Percentiles rank a stretch among this genome's conserved stretches.
phyloP scores from a whole-genome alignment of 2,797 vertebrate genomes.

The Semaprochilodus insignis region DNA sequence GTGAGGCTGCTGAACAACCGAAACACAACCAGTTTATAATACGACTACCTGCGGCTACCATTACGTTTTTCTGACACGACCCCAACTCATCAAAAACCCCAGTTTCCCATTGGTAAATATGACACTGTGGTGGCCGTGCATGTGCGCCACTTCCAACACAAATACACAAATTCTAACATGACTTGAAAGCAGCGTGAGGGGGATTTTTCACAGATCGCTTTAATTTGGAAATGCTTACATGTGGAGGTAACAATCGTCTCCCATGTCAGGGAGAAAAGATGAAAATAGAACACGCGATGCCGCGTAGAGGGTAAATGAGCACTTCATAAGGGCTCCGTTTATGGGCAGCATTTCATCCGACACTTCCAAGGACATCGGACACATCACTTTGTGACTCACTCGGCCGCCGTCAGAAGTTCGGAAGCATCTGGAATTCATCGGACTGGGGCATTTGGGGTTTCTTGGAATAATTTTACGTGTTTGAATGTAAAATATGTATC shows the following conservation, averaged over 20 bases:
- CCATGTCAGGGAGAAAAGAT: background rate
- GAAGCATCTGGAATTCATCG: constrained; percentile 40
- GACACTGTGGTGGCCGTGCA: no score
- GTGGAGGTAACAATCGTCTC: background rate
- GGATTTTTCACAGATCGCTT: no score
- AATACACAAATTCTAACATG: no score
- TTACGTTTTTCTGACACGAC: no score
- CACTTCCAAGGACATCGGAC: constrained; percentile 20
- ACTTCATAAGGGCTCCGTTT: constrained; percentile 6
- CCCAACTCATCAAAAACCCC: no score
- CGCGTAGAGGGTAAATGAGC: background rate
- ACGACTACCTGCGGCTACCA: no score
- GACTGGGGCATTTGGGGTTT: background rate
- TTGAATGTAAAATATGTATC: constrained; percentile 8
- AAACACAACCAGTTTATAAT: no score
- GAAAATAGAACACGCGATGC: background rate
- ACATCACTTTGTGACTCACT: constrained; percentile 14
- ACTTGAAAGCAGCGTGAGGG: no score
- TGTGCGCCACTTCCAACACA: no score
- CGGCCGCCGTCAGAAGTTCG: constrained; percentile 10
- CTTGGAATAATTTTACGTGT: constrained; percentile 17
- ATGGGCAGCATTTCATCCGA: background rate
- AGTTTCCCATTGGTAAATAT: no score
- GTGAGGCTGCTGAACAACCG: no score
- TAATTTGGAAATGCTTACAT: background rate